Base-by-base conservation (phyloP, 2,797 vertebrate species). In the Dromococcyx pavoninus region DNA sequence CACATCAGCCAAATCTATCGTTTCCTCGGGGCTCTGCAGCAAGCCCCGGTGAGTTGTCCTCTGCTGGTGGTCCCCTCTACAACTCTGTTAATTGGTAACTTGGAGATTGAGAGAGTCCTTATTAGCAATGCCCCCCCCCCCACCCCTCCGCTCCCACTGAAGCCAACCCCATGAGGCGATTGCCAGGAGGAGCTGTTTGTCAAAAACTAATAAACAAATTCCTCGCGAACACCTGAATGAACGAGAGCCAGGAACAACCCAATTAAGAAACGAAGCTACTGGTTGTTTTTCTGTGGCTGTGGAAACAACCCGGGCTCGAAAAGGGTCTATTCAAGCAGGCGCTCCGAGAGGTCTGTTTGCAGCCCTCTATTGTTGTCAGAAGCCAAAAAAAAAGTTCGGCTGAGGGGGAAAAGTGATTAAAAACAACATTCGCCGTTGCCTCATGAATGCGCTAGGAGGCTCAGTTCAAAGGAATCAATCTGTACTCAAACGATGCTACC, bases 31-130 rank as follows among this genome's bases (percentile, higher is more conserved):
- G 58, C 50, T 88, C 30, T 16, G 10, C 76, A 62, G 83, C 11
- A 39, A 95, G 91, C 78, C 54, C 91, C 33, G 76, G 44, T 6
- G 17, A 72, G 30, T 23, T 56, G 48, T 91, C 97, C 97, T 83
- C 92, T 96, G 98, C 97, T 98, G 98, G 98, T 99, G 98, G 98
- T 98, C 98, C 97, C 88, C 71, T 93, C 81, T 84, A 41, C 84
- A 87, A 71, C 96, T 94, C 95, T 96, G 97, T 98, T 99, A 99
- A 99, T 99, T 98, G 98, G 98, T 97, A 98, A 98, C 98, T 98
- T 89, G 97, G 96, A 82, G 97, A 97, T 96, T 97, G 95, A 98
- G 97, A 44, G 75, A 44, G 62, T 96, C 96, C 98, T 98, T 98
- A 98, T 98, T 99, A 98, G 97, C 96, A 84, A 98, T 96, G 94